Conservation (phyloP, 2,888 invertebrate genomes). For the Aphidius colemani region DNA sequence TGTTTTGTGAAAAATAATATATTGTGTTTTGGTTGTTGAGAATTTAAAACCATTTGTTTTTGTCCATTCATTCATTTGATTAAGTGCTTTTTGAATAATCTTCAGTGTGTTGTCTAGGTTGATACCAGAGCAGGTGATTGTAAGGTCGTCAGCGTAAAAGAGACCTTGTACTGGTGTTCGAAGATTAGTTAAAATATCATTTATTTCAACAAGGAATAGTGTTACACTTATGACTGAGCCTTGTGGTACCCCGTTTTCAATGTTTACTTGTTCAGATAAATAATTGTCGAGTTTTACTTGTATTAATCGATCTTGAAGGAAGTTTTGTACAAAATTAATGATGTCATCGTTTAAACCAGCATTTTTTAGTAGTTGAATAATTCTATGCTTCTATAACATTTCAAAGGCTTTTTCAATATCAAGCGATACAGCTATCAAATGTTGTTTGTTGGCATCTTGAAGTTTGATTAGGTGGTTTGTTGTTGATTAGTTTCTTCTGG, state of each 20-base stretch:
- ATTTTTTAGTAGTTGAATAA: neutral
- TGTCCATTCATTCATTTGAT: neutral
- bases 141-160: conserved; percentile 27
- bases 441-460: conserved; percentile 21
- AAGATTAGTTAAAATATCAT: conserved; percentile 15
- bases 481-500: conserved; percentile 19
- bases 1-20: neutral
- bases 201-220: conserved; percentile 26
- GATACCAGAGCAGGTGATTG: conserved; percentile 22
- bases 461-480: conserved; percentile 15
- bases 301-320: conserved; percentile 9
- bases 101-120: conserved; percentile 13
- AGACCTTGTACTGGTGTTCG: conserved; percentile 20
- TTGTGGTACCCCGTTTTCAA: conserved; percentile 22
- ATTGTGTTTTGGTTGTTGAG: conserved; percentile 13
- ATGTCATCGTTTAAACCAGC: conserved; percentile 16
- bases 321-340: conserved; percentile 16
- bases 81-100: conserved; percentile 17
- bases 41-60: conserved; percentile 4
- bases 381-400: conserved; percentile 19
- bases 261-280: conserved; percentile 1
- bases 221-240: conserved; percentile 25
- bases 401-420: conserved; percentile 16
- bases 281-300: conserved; percentile 30
- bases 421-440: conserved; percentile 22